These are phyloP conservation scores for Meganola albula DNA, from an alignment of 2,888 invertebrate genomes.

Conservation along the genomic window DNA sequence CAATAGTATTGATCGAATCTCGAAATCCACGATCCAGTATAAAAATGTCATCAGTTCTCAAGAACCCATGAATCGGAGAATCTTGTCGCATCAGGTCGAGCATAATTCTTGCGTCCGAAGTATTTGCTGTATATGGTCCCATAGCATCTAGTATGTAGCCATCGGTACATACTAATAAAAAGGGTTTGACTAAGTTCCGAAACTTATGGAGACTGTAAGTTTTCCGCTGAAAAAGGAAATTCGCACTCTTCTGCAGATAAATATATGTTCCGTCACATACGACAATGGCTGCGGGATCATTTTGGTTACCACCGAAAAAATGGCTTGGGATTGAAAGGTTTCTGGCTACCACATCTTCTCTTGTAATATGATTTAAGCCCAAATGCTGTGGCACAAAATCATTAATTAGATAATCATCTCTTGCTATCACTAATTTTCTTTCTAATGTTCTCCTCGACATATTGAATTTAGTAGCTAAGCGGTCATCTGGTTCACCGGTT, in stretches of 20 bases:
- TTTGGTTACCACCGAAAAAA: constrained; percentile 7
- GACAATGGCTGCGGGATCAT: constrained; percentile 5
- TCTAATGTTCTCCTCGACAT: constrained; percentile 10
- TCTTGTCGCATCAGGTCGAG: constrained; percentile 7
- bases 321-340: constrained; percentile 6
- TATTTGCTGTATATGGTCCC: constrained; percentile 11
- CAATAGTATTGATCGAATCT: constrained; percentile 1
- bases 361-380: constrained; percentile 12
- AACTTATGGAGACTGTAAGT: constrained; percentile 14
- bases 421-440: constrained; percentile 57
- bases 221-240: constrained; percentile 15
- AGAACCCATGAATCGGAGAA: constrained; percentile 5
- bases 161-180: constrained; percentile 11
- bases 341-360: constrained; percentile 13
- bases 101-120: constrained; percentile 9
- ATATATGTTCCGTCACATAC: constrained; percentile 15
- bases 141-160: constrained; percentile 7
- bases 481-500: constrained; percentile 13
- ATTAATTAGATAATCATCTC: constrained; percentile 14
- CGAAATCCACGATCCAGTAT: constrained; percentile 2
- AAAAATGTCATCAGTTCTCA: constrained; percentile 2
- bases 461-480: constrained; percentile 9
- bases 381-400: constrained; percentile 14
- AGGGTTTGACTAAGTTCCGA: constrained; percentile 7
- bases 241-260: constrained; percentile 17